Evolutionary conservation across 1,140 invertebrate species (phyloP), one percentile per base, ranked within the genome.

Genomic region (Cherax quadricarinatus): DNA sequence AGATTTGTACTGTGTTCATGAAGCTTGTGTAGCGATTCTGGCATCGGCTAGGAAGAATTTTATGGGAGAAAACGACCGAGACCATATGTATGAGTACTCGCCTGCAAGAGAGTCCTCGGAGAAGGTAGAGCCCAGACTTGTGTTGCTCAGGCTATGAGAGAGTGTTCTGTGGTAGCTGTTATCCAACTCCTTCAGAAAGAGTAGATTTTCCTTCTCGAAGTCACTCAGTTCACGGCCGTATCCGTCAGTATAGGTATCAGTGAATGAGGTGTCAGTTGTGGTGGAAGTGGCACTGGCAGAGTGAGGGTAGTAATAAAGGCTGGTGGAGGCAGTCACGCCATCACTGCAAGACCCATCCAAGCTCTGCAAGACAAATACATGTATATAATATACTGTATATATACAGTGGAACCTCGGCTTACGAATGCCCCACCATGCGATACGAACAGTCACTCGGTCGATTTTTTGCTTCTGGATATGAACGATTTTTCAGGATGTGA

Each of bases 21-120:
- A 41, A 41, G 30, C 30, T 41, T 41, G 30, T 41, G 30, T 41
- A 41, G 30, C 2, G 30, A 41, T 41, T 41, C 30, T 41, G 30
- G 30, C 30, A 41, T 41, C 30, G 30, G 30, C 30, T 41, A 41
- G 30, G 30, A 41, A 41, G 30, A 41, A 41, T 41, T 41, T 41
- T 41, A 41, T 41, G 30, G 30, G 30, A 41, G 30, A 41, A 2
- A 41, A 41, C 2, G 30, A 41, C 30, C 30, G 30, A 41, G 30
- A 41, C 30, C 30, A 41, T 57, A 14, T 14, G 4, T 14, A 57
- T 57, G 53, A 9, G 53, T 57, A 16, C 62, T 16, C 30, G 91
- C 93, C 93, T 80, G 93, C 82, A 14, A 91, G 75, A 62, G 93
- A 93, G 62, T 93, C 93, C 80, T 93, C 93, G 48, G 89, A 91